A percentile compares a stretch with the other conserved stretches of the same genome.
Conservation (phyloP, 2,797 vertebrate species). For the Chloroceryle inda region DNA sequence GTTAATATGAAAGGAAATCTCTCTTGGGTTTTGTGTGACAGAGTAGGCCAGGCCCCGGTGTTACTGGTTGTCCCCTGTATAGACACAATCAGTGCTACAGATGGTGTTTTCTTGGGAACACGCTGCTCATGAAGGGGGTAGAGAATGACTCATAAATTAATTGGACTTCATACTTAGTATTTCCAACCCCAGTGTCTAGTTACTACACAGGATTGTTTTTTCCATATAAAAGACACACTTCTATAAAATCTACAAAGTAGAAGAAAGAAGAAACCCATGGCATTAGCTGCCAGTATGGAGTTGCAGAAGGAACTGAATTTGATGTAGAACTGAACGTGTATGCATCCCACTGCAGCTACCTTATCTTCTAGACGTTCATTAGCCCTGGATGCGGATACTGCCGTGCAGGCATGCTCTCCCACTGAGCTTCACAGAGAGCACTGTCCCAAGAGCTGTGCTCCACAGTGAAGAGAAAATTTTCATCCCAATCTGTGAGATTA, state of each 20-base stretch:
- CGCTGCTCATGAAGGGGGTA: background rate
- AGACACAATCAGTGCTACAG: background rate
- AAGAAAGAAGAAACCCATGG: background rate
- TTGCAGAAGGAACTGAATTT: background rate
- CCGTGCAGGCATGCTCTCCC: background rate
- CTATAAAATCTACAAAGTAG: background rate
- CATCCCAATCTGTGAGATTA: background rate
- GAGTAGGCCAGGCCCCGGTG: background rate
- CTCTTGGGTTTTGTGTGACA: background rate
- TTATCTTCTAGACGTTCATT: background rate
- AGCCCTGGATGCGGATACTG: background rate
- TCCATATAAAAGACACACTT: background rate
- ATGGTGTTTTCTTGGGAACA: constrained; percentile 23
- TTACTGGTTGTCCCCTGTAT: background rate
- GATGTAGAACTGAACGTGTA: rapidly evolving
- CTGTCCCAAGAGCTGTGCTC: background rate
- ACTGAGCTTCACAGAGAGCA: background rate
- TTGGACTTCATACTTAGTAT: background rate
- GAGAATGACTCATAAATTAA: constrained; percentile 18
- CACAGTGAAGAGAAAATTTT: background rate
- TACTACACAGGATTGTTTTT: background rate
- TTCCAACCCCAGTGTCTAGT: background rate
- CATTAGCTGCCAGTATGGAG: background rate
- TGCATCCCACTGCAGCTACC: background rate
- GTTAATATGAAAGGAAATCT: background rate